Base-by-base conservation (phyloP, 2,113 vertebrate species). In the Sarotherodon lohbergeri region DNA sequence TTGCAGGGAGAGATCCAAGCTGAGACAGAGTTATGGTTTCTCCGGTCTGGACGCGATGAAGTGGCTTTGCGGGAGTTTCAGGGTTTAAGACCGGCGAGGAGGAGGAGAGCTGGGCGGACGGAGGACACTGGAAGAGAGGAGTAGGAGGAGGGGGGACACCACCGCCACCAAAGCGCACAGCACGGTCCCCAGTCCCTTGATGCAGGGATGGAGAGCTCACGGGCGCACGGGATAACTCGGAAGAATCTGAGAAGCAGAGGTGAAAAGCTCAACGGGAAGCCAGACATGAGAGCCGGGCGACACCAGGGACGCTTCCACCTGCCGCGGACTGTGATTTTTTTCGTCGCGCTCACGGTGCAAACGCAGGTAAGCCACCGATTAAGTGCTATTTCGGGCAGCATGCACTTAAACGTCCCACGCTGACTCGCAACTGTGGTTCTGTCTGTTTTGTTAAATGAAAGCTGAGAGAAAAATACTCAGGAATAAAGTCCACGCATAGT, bases 281-380 rank as follows among this genome's bases (percentile, higher is more conserved):
- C 83, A 46, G 86, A 41, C 73, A 92, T 84, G 92, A 90, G 83
- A 83, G 73, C 68, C 55, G 81, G 85, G 61, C 88, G 80, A 85
- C 89, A 66, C 68, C 88, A 61, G 78, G 92, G 90, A 89, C 94
- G 89, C 91, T 89, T 94, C 63, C 94, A 93, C 89, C 94, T 95
- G 90, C 93, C 76, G 76, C 91, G 95, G 89, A 79, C 92, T 84
- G 82, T 95, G 87, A 46, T 97, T 80, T 85, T 96, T 81, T 93
- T 97, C 16, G 66, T 94, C 46, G 91, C 92, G n/a, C 94, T 97
- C 80, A 90, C 95, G 36, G 81, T 96, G 63, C 96, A 96, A 54
- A 91, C 94, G 66, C 95, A 95, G 95, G 96, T 97, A 96, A 97
- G 94, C 94, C 84, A 84, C 92, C 55, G 93, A 95, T 96, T 95